Percentiles rank a stretch among this genome's conserved stretches.
phyloP scores from a whole-genome alignment of 53 echinoderm and acorn worm species.

The Astropecten irregularis region DNA sequence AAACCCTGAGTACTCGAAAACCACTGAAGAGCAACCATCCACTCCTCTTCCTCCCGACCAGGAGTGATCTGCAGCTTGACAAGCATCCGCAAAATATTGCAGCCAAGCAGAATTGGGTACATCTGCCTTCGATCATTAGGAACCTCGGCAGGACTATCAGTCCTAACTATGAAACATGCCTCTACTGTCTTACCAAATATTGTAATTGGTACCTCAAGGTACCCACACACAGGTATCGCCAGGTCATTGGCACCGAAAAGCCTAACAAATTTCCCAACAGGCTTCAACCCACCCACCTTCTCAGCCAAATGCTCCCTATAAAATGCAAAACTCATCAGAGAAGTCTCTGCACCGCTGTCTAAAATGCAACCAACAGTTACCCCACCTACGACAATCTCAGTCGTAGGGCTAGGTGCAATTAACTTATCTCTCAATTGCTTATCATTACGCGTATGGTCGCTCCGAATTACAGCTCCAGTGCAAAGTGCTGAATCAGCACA shows the following conservation, averaged over 20 bases:
- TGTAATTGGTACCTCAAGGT: background rate
- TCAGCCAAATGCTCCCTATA: conserved; percentile 9
- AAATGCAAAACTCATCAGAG: background rate
- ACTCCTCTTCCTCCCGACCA: background rate
- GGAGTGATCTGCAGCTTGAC: background rate
- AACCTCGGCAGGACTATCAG: background rate
- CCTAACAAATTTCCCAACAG: background rate
- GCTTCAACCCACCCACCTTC: background rate
- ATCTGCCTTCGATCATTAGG: background rate
- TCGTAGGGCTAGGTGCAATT: conserved; percentile 18
- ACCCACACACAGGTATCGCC: background rate
- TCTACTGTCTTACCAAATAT: background rate
- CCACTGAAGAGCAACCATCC: background rate
- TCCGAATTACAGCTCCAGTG: background rate
- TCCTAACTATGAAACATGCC: background rate
- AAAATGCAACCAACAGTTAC: conserved; percentile 22
- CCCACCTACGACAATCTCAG: conserved; percentile 4
- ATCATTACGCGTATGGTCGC: background rate
- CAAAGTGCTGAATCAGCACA: no score
- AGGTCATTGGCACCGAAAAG: background rate
- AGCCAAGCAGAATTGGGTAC: background rate
- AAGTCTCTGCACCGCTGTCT: conserved; percentile 47
- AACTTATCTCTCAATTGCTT: background rate
- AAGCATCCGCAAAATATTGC: background rate
- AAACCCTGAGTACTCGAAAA: background rate